These are phyloP conservation scores for Thalassophryne amazonica DNA, from an alignment of 2,797 vertebrate genomes.

Conservation along the genomic window DNA sequence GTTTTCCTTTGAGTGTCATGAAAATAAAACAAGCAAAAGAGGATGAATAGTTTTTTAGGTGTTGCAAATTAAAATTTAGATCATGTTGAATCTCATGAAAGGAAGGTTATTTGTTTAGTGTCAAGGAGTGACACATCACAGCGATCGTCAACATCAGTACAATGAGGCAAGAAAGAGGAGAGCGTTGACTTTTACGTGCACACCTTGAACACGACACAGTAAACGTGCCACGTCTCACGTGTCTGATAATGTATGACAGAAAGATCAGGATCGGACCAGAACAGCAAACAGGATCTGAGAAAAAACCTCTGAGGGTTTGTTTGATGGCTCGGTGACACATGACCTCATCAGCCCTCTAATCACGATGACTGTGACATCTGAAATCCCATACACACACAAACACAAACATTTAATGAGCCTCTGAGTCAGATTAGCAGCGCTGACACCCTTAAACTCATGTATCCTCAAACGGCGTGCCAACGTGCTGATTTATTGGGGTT, in stretches of 20 bases:
- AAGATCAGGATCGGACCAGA: slow-evolving; percentile 2
- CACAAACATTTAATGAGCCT: not conserved
- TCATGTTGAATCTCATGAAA: too few species aligned
- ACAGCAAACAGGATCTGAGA: slow-evolving; percentile 13
- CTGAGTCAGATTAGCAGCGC: slow-evolving; percentile 23
- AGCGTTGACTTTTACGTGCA: too few species aligned
- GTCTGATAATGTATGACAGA: not conserved
- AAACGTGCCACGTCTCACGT: not conserved
- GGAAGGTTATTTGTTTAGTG: too few species aligned
- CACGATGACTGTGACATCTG: slow-evolving; percentile 12
- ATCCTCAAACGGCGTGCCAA: not conserved
- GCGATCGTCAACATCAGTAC: too few species aligned
- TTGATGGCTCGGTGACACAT: slow-evolving; percentile 24
- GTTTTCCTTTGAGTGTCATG: too few species aligned
- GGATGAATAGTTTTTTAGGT: too few species aligned
- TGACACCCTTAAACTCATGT: slow-evolving; percentile 13
- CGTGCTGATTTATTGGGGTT: not conserved
- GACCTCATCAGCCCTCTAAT: slow-evolving; percentile 24
- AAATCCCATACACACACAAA: slow-evolving; percentile 7
- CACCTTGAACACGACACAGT: not conserved
- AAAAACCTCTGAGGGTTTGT: slow-evolving; percentile 9
- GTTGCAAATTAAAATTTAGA: too few species aligned
- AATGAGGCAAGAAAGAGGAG: too few species aligned
- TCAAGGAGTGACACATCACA: too few species aligned
- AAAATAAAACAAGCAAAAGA: too few species aligned